Evolutionary conservation across 2,888 invertebrate species (phyloP).

Genomic region (Dugesia japonica): DNA sequence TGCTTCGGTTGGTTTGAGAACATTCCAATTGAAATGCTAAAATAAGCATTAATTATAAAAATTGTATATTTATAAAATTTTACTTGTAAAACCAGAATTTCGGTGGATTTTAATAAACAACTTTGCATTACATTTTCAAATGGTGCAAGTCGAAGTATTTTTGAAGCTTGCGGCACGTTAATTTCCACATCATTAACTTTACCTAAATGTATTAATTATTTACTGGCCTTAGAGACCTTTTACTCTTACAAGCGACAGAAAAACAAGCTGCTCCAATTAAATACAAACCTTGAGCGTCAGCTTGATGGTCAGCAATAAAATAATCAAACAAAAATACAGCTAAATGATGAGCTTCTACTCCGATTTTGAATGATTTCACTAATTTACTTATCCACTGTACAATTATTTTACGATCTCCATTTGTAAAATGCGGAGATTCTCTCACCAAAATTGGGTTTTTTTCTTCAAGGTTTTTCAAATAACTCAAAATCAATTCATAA

Average conservation of each 20-base stretch:
- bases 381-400: constrained; percentile 25
- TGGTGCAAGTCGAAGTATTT: constrained; percentile 12
- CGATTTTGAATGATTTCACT: background rate
- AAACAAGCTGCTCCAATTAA: constrained; percentile 29
- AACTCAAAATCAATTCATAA: constrained; percentile 20
- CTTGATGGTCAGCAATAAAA: constrained; percentile 27
- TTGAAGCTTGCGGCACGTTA: constrained; percentile 28
- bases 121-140: background rate
- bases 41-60: background rate
- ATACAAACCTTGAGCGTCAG: constrained; percentile 27
- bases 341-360: constrained; percentile 20
- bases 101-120: background rate
- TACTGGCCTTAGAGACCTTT: no score
- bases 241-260: constrained; percentile 29
- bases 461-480: background rate
- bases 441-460: background rate
- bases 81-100: constrained; percentile 26
- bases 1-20: constrained; percentile 28
- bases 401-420: constrained; percentile 25
- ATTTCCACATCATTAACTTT: constrained; percentile 31
- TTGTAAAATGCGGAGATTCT: constrained; percentile 20
- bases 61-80: background rate
- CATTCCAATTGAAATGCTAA: constrained; percentile 29
- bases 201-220: constrained; percentile 12
- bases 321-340: constrained; percentile 25